phyloP scores from a whole-genome alignment of 2,797 vertebrate genomes.

The Xerus rutilus region DNA sequence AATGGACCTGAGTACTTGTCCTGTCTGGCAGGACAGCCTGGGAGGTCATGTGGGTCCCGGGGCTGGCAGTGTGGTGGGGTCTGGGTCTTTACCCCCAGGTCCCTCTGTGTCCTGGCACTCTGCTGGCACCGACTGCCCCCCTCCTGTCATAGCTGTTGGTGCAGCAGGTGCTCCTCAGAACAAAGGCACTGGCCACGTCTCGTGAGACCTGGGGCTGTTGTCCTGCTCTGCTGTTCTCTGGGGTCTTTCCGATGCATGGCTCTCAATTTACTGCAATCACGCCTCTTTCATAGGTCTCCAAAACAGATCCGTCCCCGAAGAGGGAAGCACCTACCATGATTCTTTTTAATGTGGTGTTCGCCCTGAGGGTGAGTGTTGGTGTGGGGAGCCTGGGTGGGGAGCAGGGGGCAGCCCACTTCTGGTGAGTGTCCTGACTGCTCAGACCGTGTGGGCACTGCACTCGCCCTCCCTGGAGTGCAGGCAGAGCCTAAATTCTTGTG shows the following conservation, averaged over 20 bases:
- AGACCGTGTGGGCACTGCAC: neutral
- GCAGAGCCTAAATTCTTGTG: neutral
- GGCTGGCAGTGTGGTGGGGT: neutral
- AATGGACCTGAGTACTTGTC: neutral
- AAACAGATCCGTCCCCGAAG: slow-evolving; percentile 98
- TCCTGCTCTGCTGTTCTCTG: neutral
- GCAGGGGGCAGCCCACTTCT: neutral
- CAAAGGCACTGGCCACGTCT: neutral
- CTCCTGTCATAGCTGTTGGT: neutral
- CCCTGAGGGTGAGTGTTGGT: slow-evolving; percentile 93
- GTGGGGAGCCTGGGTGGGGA: neutral
- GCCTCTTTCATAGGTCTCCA: slow-evolving; percentile 92
- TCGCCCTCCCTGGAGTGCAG: neutral
- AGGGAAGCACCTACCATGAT: slow-evolving; percentile 99
- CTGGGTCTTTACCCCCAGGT: neutral
- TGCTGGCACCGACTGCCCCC: neutral
- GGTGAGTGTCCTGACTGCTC: neutral
- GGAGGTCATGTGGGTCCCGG: neutral
- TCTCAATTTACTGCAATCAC: slow-evolving; percentile 4
- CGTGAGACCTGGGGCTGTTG: neutral
- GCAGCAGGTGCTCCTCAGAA: neutral
- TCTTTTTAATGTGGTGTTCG: slow-evolving; percentile 98
- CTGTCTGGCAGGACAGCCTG: neutral
- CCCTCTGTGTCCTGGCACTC: neutral
- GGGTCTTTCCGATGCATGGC: neutral